Evolutionary conservation across 23 tunicate species (phyloP).

Genomic region (Halocynthia roretzi): DNA sequence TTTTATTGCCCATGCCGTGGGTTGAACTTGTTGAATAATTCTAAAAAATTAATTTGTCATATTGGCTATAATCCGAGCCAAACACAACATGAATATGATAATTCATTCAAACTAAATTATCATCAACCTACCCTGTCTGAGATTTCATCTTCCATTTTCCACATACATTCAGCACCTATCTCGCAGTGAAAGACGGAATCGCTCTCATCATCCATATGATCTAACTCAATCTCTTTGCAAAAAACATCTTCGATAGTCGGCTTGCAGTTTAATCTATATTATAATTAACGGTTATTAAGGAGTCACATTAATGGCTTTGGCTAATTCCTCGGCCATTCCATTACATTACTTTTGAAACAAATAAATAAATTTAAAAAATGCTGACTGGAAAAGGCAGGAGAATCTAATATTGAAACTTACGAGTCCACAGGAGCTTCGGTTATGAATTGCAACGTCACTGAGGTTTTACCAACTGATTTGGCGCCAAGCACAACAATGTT

Average conservation of each 20-base stretch:
- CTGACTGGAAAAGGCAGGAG: not conserved
- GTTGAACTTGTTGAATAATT: not conserved
- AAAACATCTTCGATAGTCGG: slow-evolving; percentile 20
- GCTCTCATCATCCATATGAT: not conserved
- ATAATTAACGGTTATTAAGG: too few species aligned
- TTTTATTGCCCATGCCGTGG: not conserved
- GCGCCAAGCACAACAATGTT: slow-evolving; percentile 50
- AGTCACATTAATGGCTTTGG: too few species aligned
- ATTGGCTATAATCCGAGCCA: too few species aligned
- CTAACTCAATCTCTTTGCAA: slow-evolving; percentile 2
- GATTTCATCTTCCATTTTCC: slow-evolving; percentile 3
- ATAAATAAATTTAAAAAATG: not conserved
- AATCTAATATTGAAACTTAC: slow-evolving; percentile 27
- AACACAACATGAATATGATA: too few species aligned
- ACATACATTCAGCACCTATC: slow-evolving; percentile 17
- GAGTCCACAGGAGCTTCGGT: slow-evolving; percentile 45
- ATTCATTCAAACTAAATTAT: too few species aligned
- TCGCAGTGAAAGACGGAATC: not conserved
- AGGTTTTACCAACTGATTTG: slow-evolving; percentile 51
- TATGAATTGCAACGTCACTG: slow-evolving; percentile 51
- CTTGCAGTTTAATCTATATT: not conserved
- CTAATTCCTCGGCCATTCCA: not conserved
- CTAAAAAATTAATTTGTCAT: too few species aligned
- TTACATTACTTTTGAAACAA: not conserved
- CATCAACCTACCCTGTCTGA: too few species aligned